These are phyloP conservation scores for Phoenoteleia sp. DNA, from an alignment of 2,888 invertebrate genomes.

Conservation along the genomic window DNA sequence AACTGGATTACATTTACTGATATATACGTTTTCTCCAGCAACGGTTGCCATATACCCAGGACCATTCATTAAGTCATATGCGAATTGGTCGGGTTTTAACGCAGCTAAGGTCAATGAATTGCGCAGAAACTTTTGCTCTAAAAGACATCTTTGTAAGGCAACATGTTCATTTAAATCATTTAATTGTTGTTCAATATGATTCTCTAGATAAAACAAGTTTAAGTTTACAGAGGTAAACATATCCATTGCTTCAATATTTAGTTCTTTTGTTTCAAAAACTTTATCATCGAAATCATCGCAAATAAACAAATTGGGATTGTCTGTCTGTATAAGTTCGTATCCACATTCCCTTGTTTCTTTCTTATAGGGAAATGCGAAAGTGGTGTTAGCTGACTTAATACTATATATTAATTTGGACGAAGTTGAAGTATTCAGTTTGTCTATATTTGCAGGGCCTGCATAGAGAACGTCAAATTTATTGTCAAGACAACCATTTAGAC, in stretches of 20 bases:
- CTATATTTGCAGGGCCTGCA: too few species aligned
- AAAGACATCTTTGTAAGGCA: conserved; percentile 70
- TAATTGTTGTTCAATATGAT: conserved; percentile 69
- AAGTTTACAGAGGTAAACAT: conserved; percentile 71
- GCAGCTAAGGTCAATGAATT: conserved; percentile 74
- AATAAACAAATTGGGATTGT: background rate
- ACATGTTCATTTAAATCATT: conserved; percentile 68
- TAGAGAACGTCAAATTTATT: too few species aligned
- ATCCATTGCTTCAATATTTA: conserved; percentile 45
- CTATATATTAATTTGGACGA: background rate
- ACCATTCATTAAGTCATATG: conserved; percentile 68
- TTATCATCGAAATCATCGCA: background rate
- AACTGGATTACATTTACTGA: conserved; percentile 76
- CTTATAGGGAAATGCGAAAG: background rate
- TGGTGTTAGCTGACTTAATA: background rate
- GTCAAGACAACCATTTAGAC: too few species aligned
- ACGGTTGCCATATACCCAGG: conserved; percentile 75
- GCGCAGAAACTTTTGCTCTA: conserved; percentile 75
- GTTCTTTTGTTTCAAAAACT: background rate
- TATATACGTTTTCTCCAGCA: conserved; percentile 76
- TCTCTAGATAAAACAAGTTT: conserved; percentile 77
- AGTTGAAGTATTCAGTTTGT: too few species aligned
- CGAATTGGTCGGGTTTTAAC: conserved; percentile 74
- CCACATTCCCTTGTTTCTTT: background rate
- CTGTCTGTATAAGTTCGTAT: background rate